Evolutionary conservation across 2,797 vertebrate genomes (phyloP), one percentile per base, ranked within the genome.

Genomic region (Tragelaphus oryx): DNA sequence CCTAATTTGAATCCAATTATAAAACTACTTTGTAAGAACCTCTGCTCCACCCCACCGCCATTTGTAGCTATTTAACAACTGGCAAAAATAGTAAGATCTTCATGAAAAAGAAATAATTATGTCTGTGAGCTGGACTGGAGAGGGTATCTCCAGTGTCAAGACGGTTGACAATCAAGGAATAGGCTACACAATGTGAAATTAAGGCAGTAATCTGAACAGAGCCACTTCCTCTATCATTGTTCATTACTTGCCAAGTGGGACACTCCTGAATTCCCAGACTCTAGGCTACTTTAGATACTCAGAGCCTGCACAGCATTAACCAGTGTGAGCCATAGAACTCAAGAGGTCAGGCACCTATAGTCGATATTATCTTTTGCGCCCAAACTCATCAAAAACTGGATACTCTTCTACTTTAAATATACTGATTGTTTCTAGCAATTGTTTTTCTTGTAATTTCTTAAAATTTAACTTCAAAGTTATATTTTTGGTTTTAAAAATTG

Each of bases 71-170:
- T 89, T 92, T 82, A 93, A 59, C 20, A 89, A 78, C n/a, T 87
- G 79, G 8, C 14, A 86, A 14, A 57, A 92, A 74, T 10, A 82
- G 71, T 12, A 33, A 26, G 28, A 71, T 89, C 24, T 76, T 13
- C 13, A 75, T 92, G 46, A 80, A 96, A 96, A 68, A 28, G n/a
- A 81, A 89, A 89, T 7, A 93, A 79, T 76, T 86, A 59, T 52
- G 6, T 65, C 28, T 87, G 30, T 89, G 46, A 89, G 52, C 26
- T 52, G 17, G 4, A 87, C 46, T 59, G 48, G 24, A 57, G 24
- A 18, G 8, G 6, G 10, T 57, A 57, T 87, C 6, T 75, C 55
- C 18, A 74, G 28, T 46, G 44, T 48, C 12, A 55, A 71, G 20
- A 76, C 75, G 10, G n/a, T 57, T 41, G 26, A 71, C 68, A 88